These are phyloP conservation scores for Rhadina sibilatrix DNA, from an alignment of 2,113 vertebrate species.

Conservation along the genomic window DNA sequence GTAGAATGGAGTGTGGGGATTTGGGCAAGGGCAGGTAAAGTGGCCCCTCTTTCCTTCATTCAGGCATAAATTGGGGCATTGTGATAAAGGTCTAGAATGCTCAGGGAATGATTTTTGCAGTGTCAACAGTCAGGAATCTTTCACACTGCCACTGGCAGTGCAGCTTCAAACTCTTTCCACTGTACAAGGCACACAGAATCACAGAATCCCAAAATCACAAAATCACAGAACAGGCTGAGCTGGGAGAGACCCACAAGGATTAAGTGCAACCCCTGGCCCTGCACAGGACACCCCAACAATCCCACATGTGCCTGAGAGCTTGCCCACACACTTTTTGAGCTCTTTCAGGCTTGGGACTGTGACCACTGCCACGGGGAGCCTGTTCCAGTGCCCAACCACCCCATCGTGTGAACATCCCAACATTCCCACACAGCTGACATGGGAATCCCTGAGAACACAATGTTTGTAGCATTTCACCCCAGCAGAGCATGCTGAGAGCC, in stretches of 20 bases:
- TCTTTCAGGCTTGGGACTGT: not conserved
- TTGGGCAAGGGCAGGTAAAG: not conserved
- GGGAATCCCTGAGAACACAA: not conserved
- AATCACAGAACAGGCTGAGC: not conserved
- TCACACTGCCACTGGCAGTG: not conserved
- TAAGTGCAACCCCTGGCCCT: not conserved
- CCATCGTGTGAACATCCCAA: accelerated
- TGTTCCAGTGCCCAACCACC: not conserved
- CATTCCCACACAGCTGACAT: not conserved
- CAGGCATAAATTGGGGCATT: not conserved
- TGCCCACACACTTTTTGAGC: not conserved
- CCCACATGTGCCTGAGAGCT: not conserved
- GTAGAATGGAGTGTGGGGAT: not conserved
- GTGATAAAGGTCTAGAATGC: not conserved
- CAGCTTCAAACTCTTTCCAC: not conserved
- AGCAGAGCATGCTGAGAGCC: not conserved
- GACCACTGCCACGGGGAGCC: not conserved
- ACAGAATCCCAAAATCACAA: not conserved
- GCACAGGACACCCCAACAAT: not conserved
- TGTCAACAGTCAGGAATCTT: not conserved
- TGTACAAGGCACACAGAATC: not conserved
- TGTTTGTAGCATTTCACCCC: not conserved
- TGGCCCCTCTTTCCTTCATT: not conserved
- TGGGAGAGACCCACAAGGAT: not conserved
- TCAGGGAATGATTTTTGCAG: not conserved